Percentiles rank a stretch among this genome's conserved stretches.
phyloP scores from a whole-genome alignment of 2,113 vertebrate genomes.

The Xenopus borealis region DNA sequence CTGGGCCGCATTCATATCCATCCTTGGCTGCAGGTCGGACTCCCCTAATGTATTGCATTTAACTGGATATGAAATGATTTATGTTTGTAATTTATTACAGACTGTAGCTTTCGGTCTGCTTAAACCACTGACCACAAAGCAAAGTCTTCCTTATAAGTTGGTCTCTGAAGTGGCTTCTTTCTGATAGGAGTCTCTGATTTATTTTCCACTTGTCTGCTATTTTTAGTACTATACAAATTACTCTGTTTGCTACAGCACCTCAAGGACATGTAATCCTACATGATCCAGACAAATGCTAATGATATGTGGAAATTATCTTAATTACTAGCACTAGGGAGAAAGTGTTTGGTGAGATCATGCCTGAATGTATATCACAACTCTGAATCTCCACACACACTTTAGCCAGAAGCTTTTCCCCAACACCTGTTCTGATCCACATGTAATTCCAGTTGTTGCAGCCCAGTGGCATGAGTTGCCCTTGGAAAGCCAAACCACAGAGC shows the following conservation, averaged over 20 bases:
- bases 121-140: too few species aligned
- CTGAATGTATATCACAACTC: constrained; percentile 48
- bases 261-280: constrained; percentile 33
- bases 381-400: constrained; percentile 15
- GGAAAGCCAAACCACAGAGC: neutral
- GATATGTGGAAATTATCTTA: constrained; percentile 48
- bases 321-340: constrained; percentile 46
- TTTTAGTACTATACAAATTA: constrained; percentile 46
- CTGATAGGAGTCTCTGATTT: too few species aligned
- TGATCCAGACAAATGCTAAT: constrained; percentile 23
- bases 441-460: constrained; percentile 9
- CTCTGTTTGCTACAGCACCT: constrained; percentile 37
- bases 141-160: too few species aligned
- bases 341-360: constrained; percentile 35
- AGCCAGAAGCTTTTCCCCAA: constrained; percentile 13
- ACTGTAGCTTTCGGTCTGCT: too few species aligned
- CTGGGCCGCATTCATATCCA: too few species aligned
- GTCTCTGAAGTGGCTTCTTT: too few species aligned
- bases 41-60: too few species aligned
- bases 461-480: neutral
- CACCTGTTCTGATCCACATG: constrained; percentile 25
- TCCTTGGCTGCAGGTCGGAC: too few species aligned
- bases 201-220: constrained; percentile 39
- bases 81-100: too few species aligned
- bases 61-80: too few species aligned